Evolutionary conservation across 2,888 invertebrate species (phyloP), one percentile per base, ranked within the genome.

Genomic region (Archaeoteleia sp.): DNA sequence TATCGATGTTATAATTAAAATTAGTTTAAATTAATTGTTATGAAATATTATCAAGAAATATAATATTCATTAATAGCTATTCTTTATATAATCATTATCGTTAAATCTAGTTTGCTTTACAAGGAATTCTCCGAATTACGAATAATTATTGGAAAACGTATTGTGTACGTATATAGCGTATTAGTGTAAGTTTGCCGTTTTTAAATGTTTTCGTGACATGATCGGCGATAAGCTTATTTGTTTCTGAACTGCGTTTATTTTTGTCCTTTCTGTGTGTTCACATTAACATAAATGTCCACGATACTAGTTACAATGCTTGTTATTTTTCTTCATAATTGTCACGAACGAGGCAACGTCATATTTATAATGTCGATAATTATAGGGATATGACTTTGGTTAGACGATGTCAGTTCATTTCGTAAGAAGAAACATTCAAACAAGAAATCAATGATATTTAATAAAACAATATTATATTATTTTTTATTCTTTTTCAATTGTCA

Each of bases 181-280:
- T 61, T 45, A 42, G 43, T 29, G 45, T 43, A 53, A 57, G 57
- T 67, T 40, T 53, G 61, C 57, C 57, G 55, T 53, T 67, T 62
- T 62, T 57, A 29, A 53, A 57, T 57, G 57, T 51, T 46, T 53
- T 61, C 67, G 61, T 67, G 67, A 67, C 67, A 53, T 3, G 67
- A 62, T 67, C 67, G 15, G 10, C 40, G 67, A 67, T 67, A 67
- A 67, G 67, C 40, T 51, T 67, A 67, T 67, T 67, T 67, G 67
- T 67, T 67, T 67, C 61, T 67, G 1, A 5, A 42, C 49, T 67
- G 51, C 42, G 61, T 67, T 61, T 46, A 48, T 48, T 67, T 61
- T 62, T 13, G 23, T 32, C 37, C 39, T n/a, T 9, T 20, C 43
- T 4, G 15, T 40, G 10, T 25, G 45, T 29, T 34, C 57, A 42